Evolutionary conservation across 1,140 invertebrate genomes (phyloP).

Genomic region (Amyelois transitella): DNA sequence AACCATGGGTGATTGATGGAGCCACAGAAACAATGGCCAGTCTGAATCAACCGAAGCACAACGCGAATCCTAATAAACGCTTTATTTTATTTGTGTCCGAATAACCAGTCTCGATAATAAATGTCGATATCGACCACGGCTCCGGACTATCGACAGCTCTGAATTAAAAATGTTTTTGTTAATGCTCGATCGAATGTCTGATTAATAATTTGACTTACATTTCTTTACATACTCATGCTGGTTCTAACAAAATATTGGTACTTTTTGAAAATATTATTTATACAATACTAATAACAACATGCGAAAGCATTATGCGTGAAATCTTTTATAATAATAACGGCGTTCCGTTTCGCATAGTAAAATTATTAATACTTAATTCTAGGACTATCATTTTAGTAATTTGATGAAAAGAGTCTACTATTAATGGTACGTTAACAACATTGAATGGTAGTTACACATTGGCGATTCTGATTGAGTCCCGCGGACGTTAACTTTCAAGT

Average conservation of each 20-base stretch:
- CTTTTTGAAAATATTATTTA: too few relatives aligned
- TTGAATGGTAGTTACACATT: not conserved
- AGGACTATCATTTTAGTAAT: not conserved
- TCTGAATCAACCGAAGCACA: constrained; percentile 46
- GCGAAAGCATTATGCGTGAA: not conserved
- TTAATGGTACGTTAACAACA: not conserved
- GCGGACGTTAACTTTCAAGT: not conserved
- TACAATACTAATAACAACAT: not conserved
- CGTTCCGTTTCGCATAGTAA: not conserved
- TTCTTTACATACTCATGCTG: too few relatives aligned
- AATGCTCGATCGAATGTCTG: not conserved
- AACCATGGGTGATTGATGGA: constrained; percentile 68
- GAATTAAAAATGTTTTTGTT: constrained; percentile 27
- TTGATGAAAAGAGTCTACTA: not conserved
- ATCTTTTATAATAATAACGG: not conserved
- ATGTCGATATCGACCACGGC: constrained; percentile 59
- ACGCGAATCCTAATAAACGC: constrained; percentile 71
- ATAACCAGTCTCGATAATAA: constrained; percentile 64
- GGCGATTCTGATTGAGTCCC: not conserved
- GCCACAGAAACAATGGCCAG: constrained; percentile 64
- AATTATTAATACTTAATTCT: not conserved
- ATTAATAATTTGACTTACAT: not conserved
- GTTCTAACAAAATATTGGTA: too few relatives aligned
- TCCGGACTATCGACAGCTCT: constrained; percentile 48
- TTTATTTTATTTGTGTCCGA: constrained; percentile 67